Conservation (phyloP, 2,797 vertebrate species). For the Mycteria americana region DNA sequence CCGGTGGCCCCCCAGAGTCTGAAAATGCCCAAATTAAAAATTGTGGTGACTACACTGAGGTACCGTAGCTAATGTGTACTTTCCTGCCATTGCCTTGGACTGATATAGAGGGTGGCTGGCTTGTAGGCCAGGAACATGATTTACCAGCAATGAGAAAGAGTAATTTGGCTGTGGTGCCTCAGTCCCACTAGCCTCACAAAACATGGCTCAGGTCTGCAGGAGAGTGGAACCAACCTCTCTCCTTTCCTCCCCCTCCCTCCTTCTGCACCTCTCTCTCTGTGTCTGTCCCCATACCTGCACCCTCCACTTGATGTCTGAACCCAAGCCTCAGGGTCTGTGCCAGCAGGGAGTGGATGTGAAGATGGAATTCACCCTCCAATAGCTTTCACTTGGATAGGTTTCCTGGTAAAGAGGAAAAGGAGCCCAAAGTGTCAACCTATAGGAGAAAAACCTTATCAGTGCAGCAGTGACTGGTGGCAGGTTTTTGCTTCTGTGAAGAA, state of each 20-base stretch:
- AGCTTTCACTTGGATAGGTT: not conserved
- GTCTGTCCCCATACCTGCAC: not conserved
- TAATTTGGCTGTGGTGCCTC: not conserved
- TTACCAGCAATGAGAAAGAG: not conserved
- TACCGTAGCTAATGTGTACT: not conserved
- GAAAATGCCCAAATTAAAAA: not conserved
- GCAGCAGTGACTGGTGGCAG: not conserved
- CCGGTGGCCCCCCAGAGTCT: not conserved
- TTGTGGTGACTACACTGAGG: not conserved
- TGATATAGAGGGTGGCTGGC: not conserved
- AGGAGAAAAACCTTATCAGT: not conserved
- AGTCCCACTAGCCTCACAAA: not conserved
- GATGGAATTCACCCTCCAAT: not conserved
- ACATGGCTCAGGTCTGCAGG: not conserved
- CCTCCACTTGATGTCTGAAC: not conserved
- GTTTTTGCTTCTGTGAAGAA: not conserved
- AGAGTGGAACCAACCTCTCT: not conserved
- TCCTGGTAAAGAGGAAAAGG: not conserved
- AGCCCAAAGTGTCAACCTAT: not conserved
- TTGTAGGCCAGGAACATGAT: not conserved
- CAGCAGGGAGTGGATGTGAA: not conserved
- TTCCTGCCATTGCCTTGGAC: not conserved
- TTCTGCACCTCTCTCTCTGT: not conserved
- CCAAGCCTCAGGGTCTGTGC: not conserved
- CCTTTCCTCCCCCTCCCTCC: not conserved